Evolutionary conservation across 2,888 invertebrate species (phyloP).

Genomic region (Kryphioiulus occultus): DNA sequence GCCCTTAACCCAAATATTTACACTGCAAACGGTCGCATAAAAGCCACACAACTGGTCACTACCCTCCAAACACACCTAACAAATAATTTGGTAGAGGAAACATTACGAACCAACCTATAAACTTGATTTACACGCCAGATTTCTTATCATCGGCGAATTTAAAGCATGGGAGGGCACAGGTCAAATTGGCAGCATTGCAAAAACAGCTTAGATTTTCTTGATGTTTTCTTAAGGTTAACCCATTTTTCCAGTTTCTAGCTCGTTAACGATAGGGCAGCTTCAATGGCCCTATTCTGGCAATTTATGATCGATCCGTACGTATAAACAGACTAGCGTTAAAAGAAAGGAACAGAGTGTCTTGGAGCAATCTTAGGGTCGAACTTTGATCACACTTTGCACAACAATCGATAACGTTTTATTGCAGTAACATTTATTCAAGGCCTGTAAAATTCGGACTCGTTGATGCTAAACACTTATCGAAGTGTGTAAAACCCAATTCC

Average conservation of each 20-base stretch:
- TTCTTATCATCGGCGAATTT: conserved; percentile 14
- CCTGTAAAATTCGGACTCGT: neutral
- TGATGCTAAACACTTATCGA: neutral
- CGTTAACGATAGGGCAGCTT: conserved; percentile 11
- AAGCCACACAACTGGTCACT: neutral
- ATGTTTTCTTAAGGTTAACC: neutral
- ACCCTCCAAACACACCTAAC: neutral
- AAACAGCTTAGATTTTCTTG: neutral
- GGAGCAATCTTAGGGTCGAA: neutral
- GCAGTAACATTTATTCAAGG: neutral
- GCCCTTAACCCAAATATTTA: conserved; percentile 7
- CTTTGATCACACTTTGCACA: conserved; percentile 31
- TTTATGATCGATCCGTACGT: conserved; percentile 19
- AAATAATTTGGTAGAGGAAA: conserved; percentile 7
- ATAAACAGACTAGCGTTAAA: conserved; percentile 1
- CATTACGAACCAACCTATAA: neutral
- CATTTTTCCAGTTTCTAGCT: neutral
- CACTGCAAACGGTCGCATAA: neutral
- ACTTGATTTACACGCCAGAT: neutral
- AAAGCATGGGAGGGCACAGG: neutral
- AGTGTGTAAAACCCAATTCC: neutral
- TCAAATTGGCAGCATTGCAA: neutral
- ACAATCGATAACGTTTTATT: conserved; percentile 19
- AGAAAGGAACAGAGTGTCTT: conserved; percentile 14
- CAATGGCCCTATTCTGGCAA: neutral